phyloP scores from a whole-genome alignment of 2,888 invertebrate genomes.

The Trachelus tabidus region DNA sequence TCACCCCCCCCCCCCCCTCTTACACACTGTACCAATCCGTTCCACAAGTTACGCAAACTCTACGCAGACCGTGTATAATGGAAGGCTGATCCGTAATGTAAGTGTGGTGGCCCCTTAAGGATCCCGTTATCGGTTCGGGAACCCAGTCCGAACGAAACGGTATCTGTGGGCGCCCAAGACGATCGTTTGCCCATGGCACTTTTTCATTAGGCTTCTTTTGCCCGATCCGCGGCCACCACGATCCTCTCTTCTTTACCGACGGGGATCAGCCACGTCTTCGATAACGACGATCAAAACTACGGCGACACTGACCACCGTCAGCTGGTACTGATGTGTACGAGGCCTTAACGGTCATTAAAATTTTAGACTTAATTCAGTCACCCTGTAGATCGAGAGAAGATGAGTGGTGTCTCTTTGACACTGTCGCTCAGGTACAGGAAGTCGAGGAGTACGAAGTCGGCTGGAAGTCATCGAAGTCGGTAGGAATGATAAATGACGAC shows the following conservation, averaged over 20 bases:
- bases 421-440: no score
- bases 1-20: neutral
- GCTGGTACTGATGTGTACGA: no score
- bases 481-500: neutral
- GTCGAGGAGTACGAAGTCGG: no score
- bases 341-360: no score
- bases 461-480: no score
- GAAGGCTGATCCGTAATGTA: neutral
- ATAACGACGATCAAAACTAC: neutral
- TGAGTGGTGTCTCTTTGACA: no score
- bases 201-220: neutral
- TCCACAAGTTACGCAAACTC: neutral
- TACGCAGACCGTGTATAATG: neutral
- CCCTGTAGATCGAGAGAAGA: no score
- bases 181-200: neutral
- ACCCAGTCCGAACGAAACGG: neutral
- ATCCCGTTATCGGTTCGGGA: conserved; percentile 2
- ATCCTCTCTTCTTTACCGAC: neutral
- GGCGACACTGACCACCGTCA: no score
- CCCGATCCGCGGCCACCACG: neutral
- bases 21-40: neutral
- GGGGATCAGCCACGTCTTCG: neutral
- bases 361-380: neutral
- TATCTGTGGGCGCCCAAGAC: neutral
- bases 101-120: neutral